Base-by-base conservation (phyloP, 2,888 invertebrate genomes). In the Epicampocera succincta region DNA sequence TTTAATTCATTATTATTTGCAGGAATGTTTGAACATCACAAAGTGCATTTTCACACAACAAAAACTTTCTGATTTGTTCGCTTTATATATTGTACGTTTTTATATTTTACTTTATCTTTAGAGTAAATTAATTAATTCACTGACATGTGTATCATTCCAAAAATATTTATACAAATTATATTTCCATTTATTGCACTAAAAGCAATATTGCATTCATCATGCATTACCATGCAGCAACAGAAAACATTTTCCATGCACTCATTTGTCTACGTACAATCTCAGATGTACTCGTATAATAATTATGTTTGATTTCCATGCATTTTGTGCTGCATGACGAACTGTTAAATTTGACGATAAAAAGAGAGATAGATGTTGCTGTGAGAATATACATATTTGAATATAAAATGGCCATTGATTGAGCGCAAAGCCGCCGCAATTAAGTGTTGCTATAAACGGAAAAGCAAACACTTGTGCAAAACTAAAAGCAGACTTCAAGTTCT, bases 101-200 rank as follows among this genome's bases (percentile, higher is more conserved):
- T 81, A 46, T 52, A 61, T 77, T 78, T 50, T 65, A 58, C 56
- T 84, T 68, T 82, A 88, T 88, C 87, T 86, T 87, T 86, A 86
- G 87, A 87, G 89, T 87, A 88, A 90, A 89, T 89, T 90, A 90
- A 90, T 90, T 90, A 89, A 90, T 90, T 90, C 90, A 88, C 85
- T 87, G 88, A 86, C 90, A 90, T 90, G 90, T 87, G 86, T 87
- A 56, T 68, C 72, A 66, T 65, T 54, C 65, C 69, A 60, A 71
- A 73, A 76, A 68, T 52, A 60, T 52, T 52, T 76, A 76, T 44
- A 19, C 44, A 60, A 76, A 74, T 29, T 76, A 69, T 54, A 76
- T 66, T 74, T 74, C 46, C 50, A 52, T 72, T 72, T 40, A 38
- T 15, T 58, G 48, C 52, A 69, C 54, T 76, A 60, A 60, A 68